Evolutionary conservation across 2,113 vertebrate species (phyloP).

Genomic region (Aspidoscelis tigris): DNA sequence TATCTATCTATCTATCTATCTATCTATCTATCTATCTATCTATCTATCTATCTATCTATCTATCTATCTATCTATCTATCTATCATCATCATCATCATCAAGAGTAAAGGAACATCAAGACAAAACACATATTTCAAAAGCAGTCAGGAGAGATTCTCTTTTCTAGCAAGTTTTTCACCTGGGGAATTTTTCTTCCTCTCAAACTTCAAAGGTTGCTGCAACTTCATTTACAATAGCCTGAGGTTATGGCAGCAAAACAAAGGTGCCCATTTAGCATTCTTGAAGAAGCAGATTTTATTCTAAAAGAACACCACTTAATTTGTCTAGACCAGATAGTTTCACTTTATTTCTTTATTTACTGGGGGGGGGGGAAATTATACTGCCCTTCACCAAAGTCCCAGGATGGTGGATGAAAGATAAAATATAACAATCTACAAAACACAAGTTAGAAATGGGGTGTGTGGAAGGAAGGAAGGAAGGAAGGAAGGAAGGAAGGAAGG

Average conservation of each 20-base stretch:
- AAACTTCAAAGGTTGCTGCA: slow-evolving; percentile 83
- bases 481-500: no score
- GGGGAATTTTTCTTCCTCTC: slow-evolving; percentile 84
- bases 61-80: no score
- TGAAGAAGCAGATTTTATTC: slow-evolving; percentile 47
- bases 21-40: no score
- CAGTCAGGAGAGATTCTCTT: slow-evolving; percentile 78
- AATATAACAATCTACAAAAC: no score
- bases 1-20: no score
- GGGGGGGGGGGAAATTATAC: no score
- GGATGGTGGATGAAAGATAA: no score
- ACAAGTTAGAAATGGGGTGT: no score
- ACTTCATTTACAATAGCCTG: slow-evolving; percentile 86
- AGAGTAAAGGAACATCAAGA: slow-evolving; percentile 80
- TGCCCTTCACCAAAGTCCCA: no score
- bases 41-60: no score
- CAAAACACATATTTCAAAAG: slow-evolving; percentile 79
- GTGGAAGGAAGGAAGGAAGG: no score
- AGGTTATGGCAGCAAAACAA: slow-evolving; percentile 81
- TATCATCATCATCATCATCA: slow-evolving; percentile 42
- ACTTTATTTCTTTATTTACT: neutral
- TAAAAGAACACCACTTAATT: slow-evolving; percentile 52
- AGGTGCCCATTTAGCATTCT: slow-evolving; percentile 75
- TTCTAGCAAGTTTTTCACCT: slow-evolving; percentile 87
- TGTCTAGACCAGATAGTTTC: slow-evolving; percentile 63